Evolutionary conservation across 2,797 vertebrate species (phyloP).

Genomic region (Parauchenoglanis ngamensis): DNA sequence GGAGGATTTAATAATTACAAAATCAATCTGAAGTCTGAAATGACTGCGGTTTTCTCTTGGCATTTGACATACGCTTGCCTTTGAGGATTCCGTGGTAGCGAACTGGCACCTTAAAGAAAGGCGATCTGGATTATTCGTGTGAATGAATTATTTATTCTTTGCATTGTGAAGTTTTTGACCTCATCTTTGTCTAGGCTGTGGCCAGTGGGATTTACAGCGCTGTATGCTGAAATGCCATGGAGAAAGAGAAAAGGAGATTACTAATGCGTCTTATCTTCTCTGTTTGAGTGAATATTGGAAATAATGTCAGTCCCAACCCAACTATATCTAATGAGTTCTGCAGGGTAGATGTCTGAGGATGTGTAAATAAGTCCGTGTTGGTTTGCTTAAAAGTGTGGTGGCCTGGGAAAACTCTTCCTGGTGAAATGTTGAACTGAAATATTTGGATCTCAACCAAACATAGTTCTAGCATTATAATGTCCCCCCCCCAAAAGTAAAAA

Average conservation of each 20-base stretch:
- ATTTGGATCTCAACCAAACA: not conserved
- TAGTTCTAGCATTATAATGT: not conserved
- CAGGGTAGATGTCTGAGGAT: not conserved
- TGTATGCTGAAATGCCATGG: constrained; percentile 2
- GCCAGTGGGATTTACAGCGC: not conserved
- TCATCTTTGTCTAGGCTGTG: not conserved
- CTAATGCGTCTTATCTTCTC: not conserved
- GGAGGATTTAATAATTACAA: constrained; percentile 46
- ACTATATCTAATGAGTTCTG: not conserved
- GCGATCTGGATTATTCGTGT: not conserved
- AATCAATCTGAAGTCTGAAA: constrained; percentile 47
- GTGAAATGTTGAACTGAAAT: not conserved
- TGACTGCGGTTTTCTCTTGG: constrained; percentile 1
- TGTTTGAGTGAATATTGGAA: not conserved
- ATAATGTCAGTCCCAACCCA: too few relatives aligned
- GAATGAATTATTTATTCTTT: constrained; percentile 49
- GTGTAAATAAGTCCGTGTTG: not conserved
- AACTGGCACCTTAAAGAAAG: constrained; percentile 23
- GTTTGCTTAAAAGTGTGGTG: not conserved
- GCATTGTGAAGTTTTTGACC: constrained; percentile 30
- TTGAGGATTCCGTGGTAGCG: not conserved
- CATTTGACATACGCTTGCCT: not conserved
- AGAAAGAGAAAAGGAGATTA: not conserved
- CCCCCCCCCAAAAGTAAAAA: too few relatives aligned
- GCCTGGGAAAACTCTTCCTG: not conserved